Evolutionary conservation across 2,797 vertebrate genomes (phyloP).

Genomic region (Microchirus variegatus): DNA sequence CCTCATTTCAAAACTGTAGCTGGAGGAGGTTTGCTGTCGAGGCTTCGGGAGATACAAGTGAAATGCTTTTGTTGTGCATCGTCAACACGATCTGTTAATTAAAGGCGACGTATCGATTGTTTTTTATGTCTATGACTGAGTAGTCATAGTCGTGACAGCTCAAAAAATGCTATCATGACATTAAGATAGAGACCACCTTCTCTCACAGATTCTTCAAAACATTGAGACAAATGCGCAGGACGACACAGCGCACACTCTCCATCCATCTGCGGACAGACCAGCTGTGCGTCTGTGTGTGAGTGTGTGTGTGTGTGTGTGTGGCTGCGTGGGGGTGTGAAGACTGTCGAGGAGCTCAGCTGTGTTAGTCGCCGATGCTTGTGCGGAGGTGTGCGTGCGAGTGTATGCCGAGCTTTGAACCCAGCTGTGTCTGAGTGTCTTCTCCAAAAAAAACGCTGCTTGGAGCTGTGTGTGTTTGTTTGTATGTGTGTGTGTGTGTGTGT

Average conservation of each 20-base stretch:
- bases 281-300: slow-evolving; percentile 46
- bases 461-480: slow-evolving; percentile 40
- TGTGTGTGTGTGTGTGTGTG: slow-evolving; percentile 45
- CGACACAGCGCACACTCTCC: slow-evolving; percentile 33
- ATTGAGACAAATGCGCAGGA: slow-evolving; percentile 3
- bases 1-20: slow-evolving; percentile 24
- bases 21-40: slow-evolving; percentile 18
- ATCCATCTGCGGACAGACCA: slow-evolving; percentile 50
- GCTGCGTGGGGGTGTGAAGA: slow-evolving; percentile 19
- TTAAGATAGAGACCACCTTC: slow-evolving; percentile 23
- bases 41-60: slow-evolving; percentile 37
- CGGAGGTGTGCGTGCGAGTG: slow-evolving; percentile 25
- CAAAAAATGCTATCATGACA: slow-evolving; percentile 18
- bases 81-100: slow-evolving; percentile 9
- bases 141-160: slow-evolving; percentile 31
- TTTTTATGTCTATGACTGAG: slow-evolving; percentile 37
- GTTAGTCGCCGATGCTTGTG: slow-evolving; percentile 28
- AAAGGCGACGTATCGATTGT: slow-evolving; percentile 15
- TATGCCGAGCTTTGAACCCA: slow-evolving; percentile 31
- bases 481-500: slow-evolving; percentile 30
- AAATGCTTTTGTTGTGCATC: slow-evolving; percentile 20
- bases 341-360: slow-evolving; percentile 48
- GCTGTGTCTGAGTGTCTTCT: slow-evolving; percentile 52
- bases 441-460: slow-evolving; percentile 50
- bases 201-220: slow-evolving; percentile 31